A percentile compares a stretch with the other conserved stretches of the same genome.
Conservation (phyloP, 2,888 invertebrate genomes). For the Loripinus fragilis region DNA sequence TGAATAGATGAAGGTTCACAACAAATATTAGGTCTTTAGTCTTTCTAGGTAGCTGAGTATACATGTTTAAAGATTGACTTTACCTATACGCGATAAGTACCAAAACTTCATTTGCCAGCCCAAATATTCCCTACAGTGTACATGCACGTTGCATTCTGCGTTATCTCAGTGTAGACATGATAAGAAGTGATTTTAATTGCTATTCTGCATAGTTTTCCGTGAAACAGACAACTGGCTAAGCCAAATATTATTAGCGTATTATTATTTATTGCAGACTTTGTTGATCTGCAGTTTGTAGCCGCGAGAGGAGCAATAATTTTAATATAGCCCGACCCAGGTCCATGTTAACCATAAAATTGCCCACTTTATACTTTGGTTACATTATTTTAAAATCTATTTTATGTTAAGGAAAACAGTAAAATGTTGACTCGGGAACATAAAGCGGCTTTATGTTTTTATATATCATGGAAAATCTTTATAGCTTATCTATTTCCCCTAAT, state of each 20-base stretch:
- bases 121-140: too few species aligned
- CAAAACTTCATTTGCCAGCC: too few species aligned
- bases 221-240: conserved; percentile 12
- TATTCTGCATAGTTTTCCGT: background rate
- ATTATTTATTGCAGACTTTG: background rate
- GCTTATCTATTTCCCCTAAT: conserved; percentile 39
- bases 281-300: conserved; percentile 16
- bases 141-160: too few species aligned
- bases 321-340: background rate
- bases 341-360: conserved; percentile 7
- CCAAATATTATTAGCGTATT: conserved; percentile 1
- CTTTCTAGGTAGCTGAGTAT: too few species aligned
- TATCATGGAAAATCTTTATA: conserved; percentile 46
- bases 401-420: conserved; percentile 16
- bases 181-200: conserved; percentile 8
- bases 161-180: background rate
- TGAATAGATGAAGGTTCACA: too few species aligned
- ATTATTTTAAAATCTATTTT: conserved; percentile 15
- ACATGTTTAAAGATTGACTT: too few species aligned
- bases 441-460: conserved; percentile 30
- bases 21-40: too few species aligned
- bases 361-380: conserved; percentile 15
- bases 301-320: conserved; percentile 11
- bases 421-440: conserved; percentile 24
- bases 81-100: too few species aligned